Evolutionary conservation across 2,113 vertebrate species (phyloP).

Genomic region (Hippoglossus stenolepis): DNA sequence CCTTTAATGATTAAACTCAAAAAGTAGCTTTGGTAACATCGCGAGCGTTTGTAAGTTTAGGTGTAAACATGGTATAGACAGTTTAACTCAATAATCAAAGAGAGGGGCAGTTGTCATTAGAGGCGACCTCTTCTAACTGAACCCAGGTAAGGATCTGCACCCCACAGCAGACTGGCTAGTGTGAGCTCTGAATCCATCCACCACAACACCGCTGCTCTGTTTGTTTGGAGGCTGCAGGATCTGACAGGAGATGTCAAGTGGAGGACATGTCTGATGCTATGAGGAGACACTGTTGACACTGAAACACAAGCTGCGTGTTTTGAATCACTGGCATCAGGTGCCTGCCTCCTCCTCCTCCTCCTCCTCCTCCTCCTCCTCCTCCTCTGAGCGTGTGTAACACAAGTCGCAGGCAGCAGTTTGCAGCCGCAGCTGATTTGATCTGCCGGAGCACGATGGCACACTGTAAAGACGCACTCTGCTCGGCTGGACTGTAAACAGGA

Average conservation of each 20-base stretch:
- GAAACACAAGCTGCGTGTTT: conserved; percentile 67
- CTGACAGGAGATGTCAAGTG: conserved; percentile 33
- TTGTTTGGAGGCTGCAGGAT: not conserved
- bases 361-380: not conserved
- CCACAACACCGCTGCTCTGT: conserved; percentile 11
- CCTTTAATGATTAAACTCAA: conserved; percentile 79
- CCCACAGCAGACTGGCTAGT: conserved; percentile 40
- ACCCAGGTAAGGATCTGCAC: conserved; percentile 38
- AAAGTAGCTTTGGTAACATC: conserved; percentile 59
- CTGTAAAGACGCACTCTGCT: conserved; percentile 20
- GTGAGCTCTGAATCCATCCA: conserved; percentile 44
- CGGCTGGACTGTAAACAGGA: conserved; percentile 13
- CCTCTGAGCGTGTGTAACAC: conserved; percentile 23
- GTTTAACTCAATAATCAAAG: not conserved
- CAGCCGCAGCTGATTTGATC: conserved; percentile 27
- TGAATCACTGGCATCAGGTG: conserved; percentile 30
- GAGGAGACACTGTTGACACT: conserved; percentile 36
- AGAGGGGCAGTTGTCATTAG: conserved; percentile 78
- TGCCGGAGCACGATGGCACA: conserved; percentile 2
- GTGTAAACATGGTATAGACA: conserved; percentile 64
- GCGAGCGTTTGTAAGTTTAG: conserved; percentile 52
- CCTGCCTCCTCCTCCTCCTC: not conserved
- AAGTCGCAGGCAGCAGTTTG: not conserved
- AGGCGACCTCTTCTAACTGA: conserved; percentile 76
- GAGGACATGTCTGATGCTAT: conserved; percentile 47